Base-by-base conservation (phyloP, 2,113 vertebrate genomes). In the Formicarius rufipectus region DNA sequence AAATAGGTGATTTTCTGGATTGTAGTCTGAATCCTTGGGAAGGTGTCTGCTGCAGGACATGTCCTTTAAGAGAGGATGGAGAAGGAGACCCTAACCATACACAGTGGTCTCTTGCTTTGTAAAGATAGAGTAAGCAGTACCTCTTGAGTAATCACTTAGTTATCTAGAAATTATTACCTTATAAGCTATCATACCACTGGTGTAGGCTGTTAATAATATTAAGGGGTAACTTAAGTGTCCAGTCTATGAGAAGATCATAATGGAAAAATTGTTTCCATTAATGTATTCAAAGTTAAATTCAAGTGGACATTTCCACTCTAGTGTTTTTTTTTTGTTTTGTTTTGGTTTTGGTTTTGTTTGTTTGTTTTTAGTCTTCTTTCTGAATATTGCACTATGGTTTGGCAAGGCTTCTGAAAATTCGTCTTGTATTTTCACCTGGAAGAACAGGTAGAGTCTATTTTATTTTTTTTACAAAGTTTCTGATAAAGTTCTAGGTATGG, bases 361-460 rank as follows among this genome's bases (percentile, higher is more conserved):
- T 11, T 14, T 33, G 10, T 68, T 19, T 28, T 23, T 9, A 52
- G 8, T 20, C 7, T 78, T 75, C 21, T 58, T 66, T 18, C 30
- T 62, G 24, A 85, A 13, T 16, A 14, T 21, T 58, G 4, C 6
- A 19, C 5, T 80, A 24, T 20, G 19, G 6, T 9, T 63, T 77
- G 50, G 1, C 6, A 8, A 85, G 35, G 24, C 6, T 23, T 80
- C 52, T 42, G 30, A 77, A 58, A 88, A 86, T 33, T 73, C 4
- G 18, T 80, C 11, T 18, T 58, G 4, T 12, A 55, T 77, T 87
- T 93, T 83, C 12, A 5, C 12, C 20, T 52, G 16, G 8, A 77
- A 62, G 68, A 85, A 21, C 4, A 59, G 3, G 2, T n/a, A 6
- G 2, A 7, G 9, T n/a, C n/a, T n/a, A n/a, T n/a, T 50, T 4